Percentiles rank a stretch among this genome's conserved stretches.
phyloP scores from a whole-genome alignment of 2,797 vertebrate species.

The Pseudochirops corinnae region DNA sequence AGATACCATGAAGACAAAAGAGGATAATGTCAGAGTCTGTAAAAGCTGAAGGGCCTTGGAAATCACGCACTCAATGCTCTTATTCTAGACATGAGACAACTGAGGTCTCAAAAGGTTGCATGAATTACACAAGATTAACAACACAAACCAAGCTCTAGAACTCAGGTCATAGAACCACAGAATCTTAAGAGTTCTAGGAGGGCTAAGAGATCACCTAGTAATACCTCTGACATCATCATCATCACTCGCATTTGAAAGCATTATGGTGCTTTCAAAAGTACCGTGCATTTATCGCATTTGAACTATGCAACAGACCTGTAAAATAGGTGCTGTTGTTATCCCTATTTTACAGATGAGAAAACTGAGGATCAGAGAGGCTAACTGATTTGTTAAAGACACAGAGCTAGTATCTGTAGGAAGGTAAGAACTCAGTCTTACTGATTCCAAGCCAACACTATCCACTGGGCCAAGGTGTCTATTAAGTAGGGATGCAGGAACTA shows the following conservation, averaged over 20 bases:
- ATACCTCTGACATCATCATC: background rate
- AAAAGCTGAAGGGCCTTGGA: background rate
- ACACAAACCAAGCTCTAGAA: background rate
- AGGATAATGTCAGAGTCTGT: background rate
- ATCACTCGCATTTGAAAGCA: background rate
- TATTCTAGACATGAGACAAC: background rate
- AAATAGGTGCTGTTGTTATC: no score
- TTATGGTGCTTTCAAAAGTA: background rate
- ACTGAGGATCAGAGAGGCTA: background rate
- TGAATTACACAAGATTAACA: background rate
- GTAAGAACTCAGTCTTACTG: background rate
- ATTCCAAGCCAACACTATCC: background rate
- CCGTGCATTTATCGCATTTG: background rate
- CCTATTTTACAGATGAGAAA: background rate
- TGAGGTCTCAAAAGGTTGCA: background rate
- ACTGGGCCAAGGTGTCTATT: background rate
- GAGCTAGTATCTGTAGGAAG: background rate
- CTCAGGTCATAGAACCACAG: background rate
- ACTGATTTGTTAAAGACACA: background rate
- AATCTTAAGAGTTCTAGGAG: background rate
- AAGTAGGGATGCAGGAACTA: background rate
- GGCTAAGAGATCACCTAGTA: background rate
- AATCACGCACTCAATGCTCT: background rate
- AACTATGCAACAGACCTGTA: background rate
- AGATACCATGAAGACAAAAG: background rate